Base-by-base conservation (phyloP, 2,888 invertebrate species). In the Baccha elongata region DNA sequence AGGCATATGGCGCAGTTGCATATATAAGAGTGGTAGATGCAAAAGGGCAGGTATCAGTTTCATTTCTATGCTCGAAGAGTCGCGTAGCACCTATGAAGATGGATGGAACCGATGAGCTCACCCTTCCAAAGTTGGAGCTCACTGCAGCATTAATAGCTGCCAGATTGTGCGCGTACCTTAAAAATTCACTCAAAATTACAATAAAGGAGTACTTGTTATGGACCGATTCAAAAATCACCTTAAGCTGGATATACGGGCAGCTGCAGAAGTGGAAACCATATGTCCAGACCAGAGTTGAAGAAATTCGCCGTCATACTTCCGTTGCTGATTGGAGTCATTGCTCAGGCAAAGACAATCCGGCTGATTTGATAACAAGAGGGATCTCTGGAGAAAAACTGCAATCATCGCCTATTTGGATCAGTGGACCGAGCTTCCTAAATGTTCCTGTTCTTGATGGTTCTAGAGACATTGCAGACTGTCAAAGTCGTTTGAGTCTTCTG, bases 181-280 rank as follows among this genome's bases (percentile, higher is more conserved):
- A 6, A 26, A 26, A 26, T 26, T 26, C 26, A 26, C 15, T 52
- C n/a, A 69, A 62, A 50, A 23, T 65, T 5, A 7, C 29, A 1
- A 29, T 71, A 8, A 15, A 44, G 15, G n/a, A 55, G 10, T 55
- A 11, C 35, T 5, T 23, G 2, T 1, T 79, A 2, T 72, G 50
- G 52, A 58, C 72, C n/a, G 53, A 79, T 11, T 79, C 72, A 0
- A 72, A 72, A 21, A 79, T 72, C 5, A 26, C 67, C 1, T 42
- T 68, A 0, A 50, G 60, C 19, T 79, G 67, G 79, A 72, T 72
- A 7, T 35, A 52, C 8, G 72, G 69, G n/a, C 26, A n/a, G n/a
- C n/a, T n/a, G n/a, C n/a, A 58, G 5, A 48, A 19, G 42, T 78
- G 71, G 71, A 78, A 78, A 23, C 71, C 65, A n/a, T 78, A 72